Base-by-base conservation (phyloP, 2,888 invertebrate genomes). In the Diaprepes abbreviatus region DNA sequence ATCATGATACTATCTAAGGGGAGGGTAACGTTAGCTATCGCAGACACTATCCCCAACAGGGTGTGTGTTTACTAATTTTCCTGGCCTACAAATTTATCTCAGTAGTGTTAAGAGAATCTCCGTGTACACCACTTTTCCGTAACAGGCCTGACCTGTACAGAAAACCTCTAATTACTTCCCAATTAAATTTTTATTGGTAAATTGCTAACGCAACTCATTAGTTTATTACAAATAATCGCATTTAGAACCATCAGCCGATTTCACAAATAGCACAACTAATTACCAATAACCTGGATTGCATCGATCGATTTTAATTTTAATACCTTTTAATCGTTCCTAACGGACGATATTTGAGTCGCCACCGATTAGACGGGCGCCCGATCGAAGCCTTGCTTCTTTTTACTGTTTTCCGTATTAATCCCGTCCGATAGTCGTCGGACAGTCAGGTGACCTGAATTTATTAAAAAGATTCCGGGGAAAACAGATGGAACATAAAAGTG, bases 401-500 rank as follows among this genome's bases (percentile, higher is more conserved):
- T 6, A 9, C 12, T 10, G 12, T 48, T 33, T 33, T 10, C 9
- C 9, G 9, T 9, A 10, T 10, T 33, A n/a, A 48, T 48, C 48
- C 10, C 40, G 38, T 36, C 21, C 21, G 57, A 17, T 36, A 21
- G 28, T 45, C 59, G 59, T 59, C 45, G 12, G 45, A 16, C 45
- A 5, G 33, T 36, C 50, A 62, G 21, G 14, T 48, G 48, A 62
- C 33, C 62, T 12, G 21, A 19, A 50, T 50, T 24, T 31, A 48
- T 7, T 50, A 50, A 62, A 62, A 62, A 35, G 62, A 21, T 54
- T 54, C 35, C 54, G 54, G 16, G 28, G 7, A 19, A 19, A 62
- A 33, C 62, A 62, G 21, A 62, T 50, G 62, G 24, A 62, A 62
- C 50, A 62, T 62, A 21, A 62, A 50, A 62, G 62, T 24, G 16